Percentiles rank a stretch among this genome's conserved stretches.
Evolutionary conservation across 2,113 vertebrate species (phyloP).

Genomic region (Ceuthmochares aereus): DNA sequence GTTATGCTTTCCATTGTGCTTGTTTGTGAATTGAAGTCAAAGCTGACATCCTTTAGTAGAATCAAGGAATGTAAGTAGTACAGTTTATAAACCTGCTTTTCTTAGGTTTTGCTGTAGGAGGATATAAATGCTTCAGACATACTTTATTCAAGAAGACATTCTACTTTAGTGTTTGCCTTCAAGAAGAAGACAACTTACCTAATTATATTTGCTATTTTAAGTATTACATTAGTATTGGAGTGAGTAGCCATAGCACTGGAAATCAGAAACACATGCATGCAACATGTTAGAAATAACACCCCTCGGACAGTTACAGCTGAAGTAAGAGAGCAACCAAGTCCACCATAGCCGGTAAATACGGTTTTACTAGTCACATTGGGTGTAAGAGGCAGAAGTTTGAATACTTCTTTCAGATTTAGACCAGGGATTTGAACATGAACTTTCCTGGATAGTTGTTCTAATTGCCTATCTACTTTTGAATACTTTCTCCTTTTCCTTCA

Average conservation of each 20-base stretch:
- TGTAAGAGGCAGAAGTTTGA: background rate
- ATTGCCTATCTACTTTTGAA: background rate
- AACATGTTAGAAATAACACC: background rate
- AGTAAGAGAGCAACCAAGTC: background rate
- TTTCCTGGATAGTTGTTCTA: background rate
- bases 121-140: background rate
- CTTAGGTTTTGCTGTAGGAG: background rate
- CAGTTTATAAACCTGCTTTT: constrained; percentile 42
- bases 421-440: background rate
- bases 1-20: constrained; percentile 72
- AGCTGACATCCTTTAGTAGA: constrained; percentile 64
- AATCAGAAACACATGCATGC: background rate
- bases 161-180: background rate
- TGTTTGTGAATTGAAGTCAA: constrained; percentile 77
- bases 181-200: background rate
- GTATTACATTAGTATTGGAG: background rate
- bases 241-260: background rate
- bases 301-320: background rate
- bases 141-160: background rate
- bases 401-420: background rate
- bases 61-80: constrained; percentile 44
- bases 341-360: background rate
- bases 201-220: background rate
- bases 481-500: background rate
- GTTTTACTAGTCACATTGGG: background rate